Conservation (phyloP, 2,888 invertebrate species). For the Cephus runcator region DNA sequence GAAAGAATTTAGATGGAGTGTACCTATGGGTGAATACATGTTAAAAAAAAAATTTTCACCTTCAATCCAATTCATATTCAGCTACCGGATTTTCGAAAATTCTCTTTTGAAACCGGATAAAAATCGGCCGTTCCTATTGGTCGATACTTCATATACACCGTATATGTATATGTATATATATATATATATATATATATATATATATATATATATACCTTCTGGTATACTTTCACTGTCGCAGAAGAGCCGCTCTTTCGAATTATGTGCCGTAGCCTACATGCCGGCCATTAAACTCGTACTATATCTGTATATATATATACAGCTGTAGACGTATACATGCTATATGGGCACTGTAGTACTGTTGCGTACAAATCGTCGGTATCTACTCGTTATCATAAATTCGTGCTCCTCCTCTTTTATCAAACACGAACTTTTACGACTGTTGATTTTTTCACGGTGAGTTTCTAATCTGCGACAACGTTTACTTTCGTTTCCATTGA, state of each 20-base stretch:
- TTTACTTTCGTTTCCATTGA: neutral
- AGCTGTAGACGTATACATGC: neutral
- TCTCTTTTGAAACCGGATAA: neutral
- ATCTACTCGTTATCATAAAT: neutral
- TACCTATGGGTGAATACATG: neutral
- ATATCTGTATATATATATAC: conserved; percentile 6
- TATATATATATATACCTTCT: neutral
- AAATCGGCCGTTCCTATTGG: neutral
- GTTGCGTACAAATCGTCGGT: neutral
- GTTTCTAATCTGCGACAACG: neutral
- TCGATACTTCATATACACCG: neutral
- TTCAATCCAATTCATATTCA: neutral
- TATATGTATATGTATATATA: too few species aligned
- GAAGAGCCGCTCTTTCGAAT: neutral
- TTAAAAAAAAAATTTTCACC: neutral
- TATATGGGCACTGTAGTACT: conserved; percentile 2
- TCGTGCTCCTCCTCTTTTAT: neutral
- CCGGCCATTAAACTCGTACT: neutral
- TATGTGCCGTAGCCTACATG: neutral
- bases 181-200: too few species aligned
- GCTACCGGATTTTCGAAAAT: neutral
- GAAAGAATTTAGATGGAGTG: neutral
- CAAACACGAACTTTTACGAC: neutral
- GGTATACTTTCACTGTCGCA: neutral
- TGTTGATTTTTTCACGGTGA: neutral